Base-by-base conservation (phyloP, 2,888 invertebrate species). In the Syrphus vitripennis region DNA sequence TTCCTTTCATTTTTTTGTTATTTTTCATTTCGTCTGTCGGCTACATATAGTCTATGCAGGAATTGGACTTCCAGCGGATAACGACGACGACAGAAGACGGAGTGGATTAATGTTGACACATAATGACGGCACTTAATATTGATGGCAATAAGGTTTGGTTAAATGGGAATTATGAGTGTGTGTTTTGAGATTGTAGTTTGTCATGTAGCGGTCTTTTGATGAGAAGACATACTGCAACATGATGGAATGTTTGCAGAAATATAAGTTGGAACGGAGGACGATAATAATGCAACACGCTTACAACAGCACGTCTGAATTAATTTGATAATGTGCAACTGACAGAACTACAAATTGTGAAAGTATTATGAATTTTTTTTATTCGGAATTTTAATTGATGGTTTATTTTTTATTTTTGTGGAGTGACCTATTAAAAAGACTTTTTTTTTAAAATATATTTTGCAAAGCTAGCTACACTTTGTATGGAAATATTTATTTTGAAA, bases 111-210 rank as follows among this genome's bases (percentile, higher is more conserved):
- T 80, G 80, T 57, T 71, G 75, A 84, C 80, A 80, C 71, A 70
- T 80, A 84, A 84, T 80, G 83, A 84, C 59, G 50, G 80, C 75
- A 71, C 71, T 77, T 75, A 70, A 37, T 45, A 80, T 71, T 76
- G 80, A 80, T 76, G 71, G 71, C 57, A 48, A 50, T 59, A 65
- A 70, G 69, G 70, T 79, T 74, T 61, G 53, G 67, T 69, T 78
- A 48, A 78, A 72, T 78, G 67, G 37, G 31, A 69, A 50, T 37
- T 67, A 78, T 80, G 70, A 71, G 42, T 69, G 53, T 42, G 72
- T 65, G 53, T 42, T 67, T 65, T 76, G 65, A 67, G 65, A 24
- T 53, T 37, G 75, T 67, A 71, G 76, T 80, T 84, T 76, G 71
- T 84, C 83, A 80, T 84, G 19, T 40, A 75, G 83, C 75, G 71